phyloP scores from a whole-genome alignment of 2,888 invertebrate genomes.

The Dasysyrphus tricinctus region DNA sequence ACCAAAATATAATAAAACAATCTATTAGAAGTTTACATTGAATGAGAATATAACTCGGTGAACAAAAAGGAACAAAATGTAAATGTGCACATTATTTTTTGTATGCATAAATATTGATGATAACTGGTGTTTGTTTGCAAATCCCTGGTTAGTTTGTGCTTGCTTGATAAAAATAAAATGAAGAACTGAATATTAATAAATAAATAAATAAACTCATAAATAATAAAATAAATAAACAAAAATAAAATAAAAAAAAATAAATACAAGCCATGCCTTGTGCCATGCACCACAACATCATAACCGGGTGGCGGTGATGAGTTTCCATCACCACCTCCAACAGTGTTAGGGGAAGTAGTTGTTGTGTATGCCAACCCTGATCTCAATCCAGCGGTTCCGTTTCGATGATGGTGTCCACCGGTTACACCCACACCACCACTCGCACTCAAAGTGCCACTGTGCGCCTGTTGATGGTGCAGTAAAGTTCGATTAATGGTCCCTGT shows the following conservation, averaged over 20 bases:
- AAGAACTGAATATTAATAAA: slow-evolving; percentile 37
- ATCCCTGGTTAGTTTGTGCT: slow-evolving; percentile 45
- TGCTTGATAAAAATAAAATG: slow-evolving; percentile 38
- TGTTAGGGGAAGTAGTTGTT: slow-evolving; percentile 77
- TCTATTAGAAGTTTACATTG: slow-evolving; percentile 6
- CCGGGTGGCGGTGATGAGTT: slow-evolving; percentile 83
- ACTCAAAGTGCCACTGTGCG: slow-evolving; percentile 77
- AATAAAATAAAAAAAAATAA: slow-evolving; percentile 53
- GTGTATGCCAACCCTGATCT: slow-evolving; percentile 83
- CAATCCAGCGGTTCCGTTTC: slow-evolving; percentile 82
- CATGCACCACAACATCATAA: slow-evolving; percentile 84
- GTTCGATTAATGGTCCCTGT: slow-evolving; percentile 83
- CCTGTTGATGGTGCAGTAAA: slow-evolving; percentile 82
- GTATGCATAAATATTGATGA: slow-evolving; percentile 3
- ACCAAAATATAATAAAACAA: slow-evolving; percentile 6
- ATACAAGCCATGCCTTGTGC: slow-evolving; percentile 84
- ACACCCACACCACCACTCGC: slow-evolving; percentile 76
- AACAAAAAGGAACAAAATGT: slow-evolving; percentile 41
- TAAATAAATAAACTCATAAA: slow-evolving; percentile 54
- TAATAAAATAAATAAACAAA: slow-evolving; percentile 25
- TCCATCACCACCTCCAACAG: slow-evolving; percentile 79
- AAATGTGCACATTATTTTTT: slow-evolving; percentile 33
- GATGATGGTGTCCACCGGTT: slow-evolving; percentile 78
- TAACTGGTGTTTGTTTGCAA: slow-evolving; percentile 24
- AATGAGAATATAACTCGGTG: slow-evolving; percentile 4